Evolutionary conservation across 2,888 invertebrate genomes (phyloP).

Genomic region (Pterobdella sp.): DNA sequence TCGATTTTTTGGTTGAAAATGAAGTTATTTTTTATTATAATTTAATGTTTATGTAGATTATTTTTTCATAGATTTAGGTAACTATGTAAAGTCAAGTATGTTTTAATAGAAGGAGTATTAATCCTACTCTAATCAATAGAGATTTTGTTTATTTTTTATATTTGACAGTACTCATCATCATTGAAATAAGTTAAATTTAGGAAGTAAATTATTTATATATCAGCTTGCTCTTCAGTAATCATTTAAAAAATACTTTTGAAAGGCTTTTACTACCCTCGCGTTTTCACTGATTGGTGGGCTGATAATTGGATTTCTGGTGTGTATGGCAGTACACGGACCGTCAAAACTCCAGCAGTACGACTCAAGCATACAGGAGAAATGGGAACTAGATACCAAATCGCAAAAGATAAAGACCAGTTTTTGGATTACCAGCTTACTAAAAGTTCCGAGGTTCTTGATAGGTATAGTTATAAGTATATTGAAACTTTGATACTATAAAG

Average conservation of each 20-base stretch:
- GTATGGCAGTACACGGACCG: slow-evolving; percentile 31
- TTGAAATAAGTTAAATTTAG: too few relatives aligned
- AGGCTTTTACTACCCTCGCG: slow-evolving; percentile 35
- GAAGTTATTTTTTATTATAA: background rate
- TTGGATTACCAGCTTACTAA: slow-evolving; percentile 29
- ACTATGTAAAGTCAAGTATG: too few relatives aligned
- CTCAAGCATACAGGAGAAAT: slow-evolving; percentile 32
- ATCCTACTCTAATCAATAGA: too few relatives aligned
- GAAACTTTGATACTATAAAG: background rate
- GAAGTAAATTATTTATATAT: too few relatives aligned
- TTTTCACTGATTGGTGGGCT: slow-evolving; percentile 37
- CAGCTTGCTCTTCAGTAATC: too few relatives aligned
- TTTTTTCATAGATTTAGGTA: too few relatives aligned
- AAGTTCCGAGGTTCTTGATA: slow-evolving; percentile 28
- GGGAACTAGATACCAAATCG: slow-evolving; percentile 33
- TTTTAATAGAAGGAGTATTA: too few relatives aligned
- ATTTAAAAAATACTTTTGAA: background rate
- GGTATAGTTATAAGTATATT: slow-evolving; percentile 20
- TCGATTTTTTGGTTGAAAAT: too few relatives aligned
- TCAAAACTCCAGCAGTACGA: slow-evolving; percentile 32
- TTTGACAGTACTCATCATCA: too few relatives aligned
- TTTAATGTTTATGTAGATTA: slow-evolving; percentile 5
- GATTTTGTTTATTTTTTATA: too few relatives aligned
- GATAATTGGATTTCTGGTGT: slow-evolving; percentile 34
- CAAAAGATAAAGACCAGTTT: slow-evolving; percentile 20